Conservation (phyloP, 92 coral and sea anemone species). For the Porites rus region DNA sequence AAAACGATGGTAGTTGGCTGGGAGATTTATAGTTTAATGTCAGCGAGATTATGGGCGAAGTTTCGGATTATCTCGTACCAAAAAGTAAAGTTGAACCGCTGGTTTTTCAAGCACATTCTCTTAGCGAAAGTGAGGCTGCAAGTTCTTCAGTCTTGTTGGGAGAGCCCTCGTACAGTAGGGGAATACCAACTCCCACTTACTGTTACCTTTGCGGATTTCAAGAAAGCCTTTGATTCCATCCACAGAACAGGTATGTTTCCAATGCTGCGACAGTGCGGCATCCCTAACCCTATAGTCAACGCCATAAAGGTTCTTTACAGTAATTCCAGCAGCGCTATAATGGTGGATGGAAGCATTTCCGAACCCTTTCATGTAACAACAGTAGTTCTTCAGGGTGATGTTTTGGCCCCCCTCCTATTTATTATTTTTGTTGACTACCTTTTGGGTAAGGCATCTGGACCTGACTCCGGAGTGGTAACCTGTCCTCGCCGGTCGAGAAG, state of each 20-base stretch:
- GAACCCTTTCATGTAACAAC: constrained; percentile 26
- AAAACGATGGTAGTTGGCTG: background rate
- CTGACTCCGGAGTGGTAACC: constrained; percentile 10
- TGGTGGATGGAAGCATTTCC: background rate
- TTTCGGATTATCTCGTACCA: background rate
- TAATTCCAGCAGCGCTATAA: constrained; percentile 24
- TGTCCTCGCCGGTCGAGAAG: constrained; percentile 16
- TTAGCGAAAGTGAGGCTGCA: background rate
- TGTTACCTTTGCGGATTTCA: too few species aligned
- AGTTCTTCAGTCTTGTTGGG: background rate
- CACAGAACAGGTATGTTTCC: too few species aligned
- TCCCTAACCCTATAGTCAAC: too few species aligned
- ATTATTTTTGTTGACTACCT: constrained; percentile 21
- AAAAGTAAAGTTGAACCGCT: background rate
- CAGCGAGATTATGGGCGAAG: background rate
- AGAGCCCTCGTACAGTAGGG: background rate
- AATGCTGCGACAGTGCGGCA: too few species aligned
- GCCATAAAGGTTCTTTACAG: background rate
- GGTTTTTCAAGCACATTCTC: background rate
- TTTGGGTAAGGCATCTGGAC: constrained; percentile 8
- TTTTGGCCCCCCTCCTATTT: constrained; percentile 13
- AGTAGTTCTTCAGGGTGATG: constrained; percentile 29
- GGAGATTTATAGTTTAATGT: background rate
- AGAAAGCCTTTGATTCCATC: too few species aligned
- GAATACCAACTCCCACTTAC: too few species aligned